Evolutionary conservation across 2,113 vertebrate genomes (phyloP).

Genomic region (Aegithalos caudatus): DNA sequence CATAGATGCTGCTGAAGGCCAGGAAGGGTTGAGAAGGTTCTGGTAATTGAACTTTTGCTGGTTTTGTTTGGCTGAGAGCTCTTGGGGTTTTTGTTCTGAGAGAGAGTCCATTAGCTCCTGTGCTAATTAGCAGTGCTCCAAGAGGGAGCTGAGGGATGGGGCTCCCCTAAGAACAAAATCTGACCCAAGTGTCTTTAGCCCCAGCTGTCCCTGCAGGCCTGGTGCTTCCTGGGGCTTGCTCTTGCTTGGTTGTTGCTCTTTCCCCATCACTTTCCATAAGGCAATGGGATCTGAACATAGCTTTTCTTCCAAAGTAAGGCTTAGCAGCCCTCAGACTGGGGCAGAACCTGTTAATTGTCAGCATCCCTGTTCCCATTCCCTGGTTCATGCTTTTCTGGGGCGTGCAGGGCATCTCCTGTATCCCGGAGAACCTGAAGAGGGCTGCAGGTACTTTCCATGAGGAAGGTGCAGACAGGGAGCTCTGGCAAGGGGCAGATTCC

Average conservation of each 20-base stretch:
- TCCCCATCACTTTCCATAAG: rapidly evolving
- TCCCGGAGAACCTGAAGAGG: rapidly evolving
- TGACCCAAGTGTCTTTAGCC: neutral
- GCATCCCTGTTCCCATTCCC: rapidly evolving
- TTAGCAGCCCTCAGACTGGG: neutral
- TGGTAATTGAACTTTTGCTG: neutral
- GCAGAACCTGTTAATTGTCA: neutral
- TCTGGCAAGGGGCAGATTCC: neutral
- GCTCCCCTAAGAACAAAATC: neutral
- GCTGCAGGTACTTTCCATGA: rapidly evolving
- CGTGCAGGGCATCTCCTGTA: neutral
- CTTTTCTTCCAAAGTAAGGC: neutral
- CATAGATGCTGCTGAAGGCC: neutral
- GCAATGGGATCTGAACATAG: neutral
- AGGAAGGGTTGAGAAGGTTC: neutral
- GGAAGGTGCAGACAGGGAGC: neutral
- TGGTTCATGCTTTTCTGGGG: rapidly evolving
- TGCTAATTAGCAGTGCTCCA: neutral
- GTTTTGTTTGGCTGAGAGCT: neutral
- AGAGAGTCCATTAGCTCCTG: neutral
- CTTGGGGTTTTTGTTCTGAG: neutral
- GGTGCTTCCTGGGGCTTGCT: neutral
- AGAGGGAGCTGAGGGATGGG: neutral
- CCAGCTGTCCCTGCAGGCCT: neutral
- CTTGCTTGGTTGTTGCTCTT: neutral